A percentile compares a stretch with the other conserved stretches of the same genome.
Evolutionary conservation across 2,888 invertebrate species (phyloP).

Genomic region (Lagria hirta): DNA sequence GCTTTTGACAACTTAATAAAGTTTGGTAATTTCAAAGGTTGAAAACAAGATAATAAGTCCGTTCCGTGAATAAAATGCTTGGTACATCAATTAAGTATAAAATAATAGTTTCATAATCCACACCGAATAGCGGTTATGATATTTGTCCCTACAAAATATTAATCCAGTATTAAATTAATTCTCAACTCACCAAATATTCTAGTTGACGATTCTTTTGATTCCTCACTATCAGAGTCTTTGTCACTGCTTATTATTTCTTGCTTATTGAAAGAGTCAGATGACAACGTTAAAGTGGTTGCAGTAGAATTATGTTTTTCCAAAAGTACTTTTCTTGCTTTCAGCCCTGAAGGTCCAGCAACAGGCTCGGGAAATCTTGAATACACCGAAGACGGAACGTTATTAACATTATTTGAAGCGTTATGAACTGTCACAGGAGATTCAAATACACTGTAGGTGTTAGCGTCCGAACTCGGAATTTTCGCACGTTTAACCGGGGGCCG

Average conservation of each 20-base stretch:
- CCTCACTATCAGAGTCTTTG: constrained; percentile 58
- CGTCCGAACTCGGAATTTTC: constrained; percentile 37
- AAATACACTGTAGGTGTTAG: constrained; percentile 15
- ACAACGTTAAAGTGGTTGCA: constrained; percentile 9
- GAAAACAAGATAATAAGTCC: too few relatives aligned
- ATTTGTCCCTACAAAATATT: too few relatives aligned
- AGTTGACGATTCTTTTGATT: too few relatives aligned
- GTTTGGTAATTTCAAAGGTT: too few relatives aligned
- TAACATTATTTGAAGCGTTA: constrained; percentile 21
- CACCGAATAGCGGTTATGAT: too few relatives aligned
- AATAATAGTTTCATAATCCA: too few relatives aligned
- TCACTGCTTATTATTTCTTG: constrained; percentile 20
- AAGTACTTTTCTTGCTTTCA: constrained; percentile 40
- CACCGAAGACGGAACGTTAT: constrained; percentile 16
- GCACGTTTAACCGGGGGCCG: constrained; percentile 57
- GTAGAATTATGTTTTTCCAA: constrained; percentile 26
- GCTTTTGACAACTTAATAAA: too few relatives aligned
- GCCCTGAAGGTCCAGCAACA: constrained; percentile 49
- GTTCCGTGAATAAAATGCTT: too few relatives aligned
- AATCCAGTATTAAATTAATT: too few relatives aligned
- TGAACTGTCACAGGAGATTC: constrained; percentile 19
- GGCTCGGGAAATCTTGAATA: constrained; percentile 41
- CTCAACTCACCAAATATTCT: too few relatives aligned
- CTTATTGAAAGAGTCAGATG: constrained; percentile 7
- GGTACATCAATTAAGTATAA: too few relatives aligned